phyloP scores from a whole-genome alignment of 2,113 vertebrate species.

The Crotalus helleri region DNA sequence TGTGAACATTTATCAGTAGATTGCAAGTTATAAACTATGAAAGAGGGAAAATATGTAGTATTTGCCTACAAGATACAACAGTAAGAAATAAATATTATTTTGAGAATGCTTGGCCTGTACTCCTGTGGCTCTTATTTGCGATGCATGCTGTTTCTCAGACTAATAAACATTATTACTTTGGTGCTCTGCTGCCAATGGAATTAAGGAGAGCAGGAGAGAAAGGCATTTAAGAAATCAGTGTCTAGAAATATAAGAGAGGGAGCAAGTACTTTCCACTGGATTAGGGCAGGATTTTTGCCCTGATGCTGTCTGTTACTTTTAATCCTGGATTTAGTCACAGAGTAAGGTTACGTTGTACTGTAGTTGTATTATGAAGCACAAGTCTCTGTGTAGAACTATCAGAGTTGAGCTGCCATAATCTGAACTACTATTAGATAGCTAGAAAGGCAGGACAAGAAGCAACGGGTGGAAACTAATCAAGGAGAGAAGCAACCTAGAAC shows the following conservation, averaged over 20 bases:
- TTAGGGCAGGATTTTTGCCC: not conserved
- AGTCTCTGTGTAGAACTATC: not conserved
- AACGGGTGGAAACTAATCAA: too few relatives aligned
- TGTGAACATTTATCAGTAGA: conserved; percentile 38
- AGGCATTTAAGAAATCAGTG: conserved; percentile 41
- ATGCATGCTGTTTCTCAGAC: conserved; percentile 36
- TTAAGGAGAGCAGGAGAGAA: conserved; percentile 22
- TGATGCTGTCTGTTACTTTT: not conserved
- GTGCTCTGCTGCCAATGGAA: conserved; percentile 44
- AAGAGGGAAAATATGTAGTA: not conserved
- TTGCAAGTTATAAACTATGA: conserved; percentile 21
- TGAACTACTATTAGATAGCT: not conserved
- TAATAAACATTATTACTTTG: conserved; percentile 35
- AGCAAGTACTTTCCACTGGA: conserved; percentile 26
- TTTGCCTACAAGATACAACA: conserved; percentile 36
- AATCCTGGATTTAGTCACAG: not conserved
- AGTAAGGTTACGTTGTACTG: not conserved
- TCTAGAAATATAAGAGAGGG: conserved; percentile 19
- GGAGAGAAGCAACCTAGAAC: too few relatives aligned
- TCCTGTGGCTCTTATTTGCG: not conserved
- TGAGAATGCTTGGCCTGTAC: conserved; percentile 8
- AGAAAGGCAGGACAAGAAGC: not conserved
- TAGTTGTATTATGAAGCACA: not conserved
- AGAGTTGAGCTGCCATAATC: not conserved
- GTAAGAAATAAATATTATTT: conserved; percentile 4